Conservation (phyloP, 2,797 vertebrate genomes). For the Pteronotus mesoamericanus region DNA sequence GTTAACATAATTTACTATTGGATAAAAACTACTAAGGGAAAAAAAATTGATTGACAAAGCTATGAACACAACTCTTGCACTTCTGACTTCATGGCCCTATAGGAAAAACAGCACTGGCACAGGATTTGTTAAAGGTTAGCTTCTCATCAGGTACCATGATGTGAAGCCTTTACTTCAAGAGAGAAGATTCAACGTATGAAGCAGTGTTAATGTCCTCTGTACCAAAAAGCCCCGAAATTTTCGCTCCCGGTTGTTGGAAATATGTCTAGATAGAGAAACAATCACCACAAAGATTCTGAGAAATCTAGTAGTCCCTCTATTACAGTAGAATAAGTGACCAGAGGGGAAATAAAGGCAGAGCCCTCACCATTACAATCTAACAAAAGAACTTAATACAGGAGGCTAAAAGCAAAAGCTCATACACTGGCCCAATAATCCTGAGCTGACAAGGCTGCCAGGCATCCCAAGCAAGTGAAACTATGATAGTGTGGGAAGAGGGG, state of each 20-base stretch:
- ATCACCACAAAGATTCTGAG: background rate
- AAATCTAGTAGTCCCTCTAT: slow-evolving; percentile 1
- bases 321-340: too few species aligned
- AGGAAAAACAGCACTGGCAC: background rate
- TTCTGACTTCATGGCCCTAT: background rate
- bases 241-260: background rate
- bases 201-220: background rate
- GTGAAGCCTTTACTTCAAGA: background rate
- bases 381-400: too few species aligned
- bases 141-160: background rate
- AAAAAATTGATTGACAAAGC: background rate
- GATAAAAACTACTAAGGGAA: background rate
- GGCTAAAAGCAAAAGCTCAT: too few species aligned
- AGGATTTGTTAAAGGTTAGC: background rate
- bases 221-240: background rate
- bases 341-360: too few species aligned
- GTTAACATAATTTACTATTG: background rate
- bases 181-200: background rate
- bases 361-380: too few species aligned
- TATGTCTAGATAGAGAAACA: background rate
- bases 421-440: too few species aligned
- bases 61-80: background rate
- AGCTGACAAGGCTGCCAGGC: too few species aligned
- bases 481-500: too few species aligned
- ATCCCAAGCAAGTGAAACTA: too few species aligned